Evolutionary conservation across 2,113 vertebrate genomes (phyloP), one percentile per base, ranked within the genome.

Genomic region (Vimba vimba): DNA sequence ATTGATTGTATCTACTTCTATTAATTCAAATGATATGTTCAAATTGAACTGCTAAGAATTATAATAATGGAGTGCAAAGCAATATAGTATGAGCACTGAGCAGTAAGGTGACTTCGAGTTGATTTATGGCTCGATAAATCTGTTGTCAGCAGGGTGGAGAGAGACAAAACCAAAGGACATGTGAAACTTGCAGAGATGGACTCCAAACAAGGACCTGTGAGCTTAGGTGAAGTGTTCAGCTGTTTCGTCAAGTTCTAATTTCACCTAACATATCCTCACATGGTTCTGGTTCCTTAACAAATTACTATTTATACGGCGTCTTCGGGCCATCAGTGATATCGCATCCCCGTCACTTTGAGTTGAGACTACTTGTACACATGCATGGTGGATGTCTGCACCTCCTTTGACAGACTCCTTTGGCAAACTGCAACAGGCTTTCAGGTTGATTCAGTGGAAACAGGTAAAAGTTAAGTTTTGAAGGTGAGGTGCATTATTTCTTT

Each of bases 231-330:
- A 90, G 85, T 84, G 86, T 90, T 94, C 93, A 93, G 92, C 93
- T 94, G 92, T 93, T 93, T 93, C 86, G 86, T 90, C 90, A 76
- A 91, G 88, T 92, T 93, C 91, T 92, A 90, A 90, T 90, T 92
- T 92, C 91, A 87, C 89, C 90, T 91, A 87, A 87, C 91, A 92
- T 89, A 88, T 93, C 89, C 89, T 93, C 90, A 87, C 89, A 84
- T 93, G 92, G 91, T 89, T 82, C 75, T 23, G 79, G 83, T 91
- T 91, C 69, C 76, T 89, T 89, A 88, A 75, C 47, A 21, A 89
- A 50, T 12, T 9, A 84, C 88, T 94, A 93, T 92, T 91, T 92
- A 92, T 93, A 92, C 86, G 3, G 62, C 1, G 23, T 27, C n/a
- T 75, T 36, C 55, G 39, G 76, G 36, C 74, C 33, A 78, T 87